Percentiles rank a stretch among this genome's conserved stretches.
Evolutionary conservation across 2,113 vertebrate genomes (phyloP).

Genomic region (Gadus macrocephalus): DNA sequence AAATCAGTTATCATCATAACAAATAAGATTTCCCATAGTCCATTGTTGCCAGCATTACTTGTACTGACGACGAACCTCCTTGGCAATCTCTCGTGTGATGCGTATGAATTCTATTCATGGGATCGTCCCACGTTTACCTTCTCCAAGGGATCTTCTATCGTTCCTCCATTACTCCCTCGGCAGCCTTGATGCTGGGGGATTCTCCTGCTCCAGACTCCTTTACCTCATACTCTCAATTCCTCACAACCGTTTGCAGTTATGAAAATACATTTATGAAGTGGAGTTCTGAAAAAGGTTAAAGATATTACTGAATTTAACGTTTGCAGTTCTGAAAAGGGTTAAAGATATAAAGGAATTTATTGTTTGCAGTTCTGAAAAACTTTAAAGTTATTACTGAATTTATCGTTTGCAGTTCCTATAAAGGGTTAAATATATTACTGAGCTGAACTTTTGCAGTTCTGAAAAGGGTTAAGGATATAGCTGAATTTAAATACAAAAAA

Average conservation of each 20-base stretch:
- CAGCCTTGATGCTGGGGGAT: no score
- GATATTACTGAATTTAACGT: slow-evolving; percentile 24
- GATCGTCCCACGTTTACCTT: slow-evolving; percentile 40
- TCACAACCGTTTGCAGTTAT: slow-evolving; percentile 41
- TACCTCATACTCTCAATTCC: slow-evolving; percentile 57
- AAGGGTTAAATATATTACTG: neutral
- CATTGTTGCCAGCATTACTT: slow-evolving; percentile 47
- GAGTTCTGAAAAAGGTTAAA: slow-evolving; percentile 49
- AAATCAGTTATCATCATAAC: slow-evolving; percentile 11
- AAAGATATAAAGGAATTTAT: no score
- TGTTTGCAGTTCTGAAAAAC: neutral
- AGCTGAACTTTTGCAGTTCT: slow-evolving; percentile 25
- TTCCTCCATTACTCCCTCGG: no score
- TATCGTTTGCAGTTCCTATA: neutral
- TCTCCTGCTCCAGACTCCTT: slow-evolving; percentile 31
- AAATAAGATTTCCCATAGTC: slow-evolving; percentile 24
- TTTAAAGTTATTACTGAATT: no score
- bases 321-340: no score
- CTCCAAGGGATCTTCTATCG: no score
- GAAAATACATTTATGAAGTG: slow-evolving; percentile 35
- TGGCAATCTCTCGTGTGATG: slow-evolving; percentile 36
- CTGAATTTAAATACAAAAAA: slow-evolving; percentile 18
- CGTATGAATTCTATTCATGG: slow-evolving; percentile 21
- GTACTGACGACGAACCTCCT: slow-evolving; percentile 21
- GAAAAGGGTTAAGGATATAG: slow-evolving; percentile 44